Percentiles rank a stretch among this genome's conserved stretches.
These are phyloP conservation scores for Branchellion lobata DNA, from an alignment of 2,888 invertebrate species.

Conservation along the genomic window DNA sequence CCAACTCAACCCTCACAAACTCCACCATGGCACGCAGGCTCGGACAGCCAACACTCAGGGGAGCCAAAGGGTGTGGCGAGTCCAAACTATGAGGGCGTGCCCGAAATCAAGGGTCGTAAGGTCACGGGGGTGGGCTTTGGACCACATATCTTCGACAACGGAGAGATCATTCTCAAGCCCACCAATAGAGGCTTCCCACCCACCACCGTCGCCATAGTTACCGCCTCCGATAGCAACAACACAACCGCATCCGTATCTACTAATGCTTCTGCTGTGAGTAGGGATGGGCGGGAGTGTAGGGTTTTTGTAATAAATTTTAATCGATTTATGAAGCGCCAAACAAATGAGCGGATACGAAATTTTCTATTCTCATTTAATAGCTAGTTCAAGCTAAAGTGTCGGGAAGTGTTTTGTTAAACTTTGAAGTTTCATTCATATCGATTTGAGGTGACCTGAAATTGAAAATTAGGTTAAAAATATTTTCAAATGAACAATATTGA, in stretches of 20 bases:
- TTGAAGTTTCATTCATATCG: too few species aligned
- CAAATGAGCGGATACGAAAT: too few species aligned
- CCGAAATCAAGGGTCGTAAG: slow-evolving; percentile 59
- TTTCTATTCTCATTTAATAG: too few species aligned
- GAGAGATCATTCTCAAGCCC: slow-evolving; percentile 58
- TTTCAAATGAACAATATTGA: not conserved
- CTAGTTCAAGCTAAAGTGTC: too few species aligned
- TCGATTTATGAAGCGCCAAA: too few species aligned
- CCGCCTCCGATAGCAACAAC: not conserved
- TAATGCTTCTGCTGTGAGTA: not conserved
- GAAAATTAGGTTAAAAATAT: not conserved
- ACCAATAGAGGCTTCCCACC: slow-evolving; percentile 37
- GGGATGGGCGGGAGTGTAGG: too few species aligned
- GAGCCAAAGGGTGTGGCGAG: not conserved
- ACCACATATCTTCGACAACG: slow-evolving; percentile 60
- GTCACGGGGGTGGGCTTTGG: slow-evolving; percentile 62
- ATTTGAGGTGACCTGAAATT: too few species aligned
- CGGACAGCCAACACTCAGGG: not conserved
- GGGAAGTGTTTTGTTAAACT: too few species aligned
- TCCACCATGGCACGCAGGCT: too few species aligned
- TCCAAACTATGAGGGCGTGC: slow-evolving; percentile 13
- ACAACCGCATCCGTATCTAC: not conserved
- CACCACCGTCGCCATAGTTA: not conserved
- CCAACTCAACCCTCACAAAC: too few species aligned
- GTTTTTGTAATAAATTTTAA: too few species aligned